phyloP scores from a whole-genome alignment of 2,113 vertebrate genomes.

The Pomatorhinus ruficollis region DNA sequence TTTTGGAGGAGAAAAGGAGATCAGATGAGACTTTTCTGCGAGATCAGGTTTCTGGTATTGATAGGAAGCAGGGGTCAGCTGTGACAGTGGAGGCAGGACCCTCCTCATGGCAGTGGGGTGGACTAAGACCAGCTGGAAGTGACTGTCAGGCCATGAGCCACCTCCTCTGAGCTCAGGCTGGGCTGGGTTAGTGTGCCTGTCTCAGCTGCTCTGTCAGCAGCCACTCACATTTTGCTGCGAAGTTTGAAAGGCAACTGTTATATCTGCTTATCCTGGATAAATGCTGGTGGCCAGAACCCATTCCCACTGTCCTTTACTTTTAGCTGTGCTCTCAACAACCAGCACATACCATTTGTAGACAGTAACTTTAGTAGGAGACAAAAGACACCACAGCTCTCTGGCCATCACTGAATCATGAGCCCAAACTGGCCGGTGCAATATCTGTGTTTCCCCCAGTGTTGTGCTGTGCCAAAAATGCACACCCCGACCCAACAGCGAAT shows the following conservation, averaged over 20 bases:
- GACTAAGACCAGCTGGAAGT: not conserved
- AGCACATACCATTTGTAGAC: not conserved
- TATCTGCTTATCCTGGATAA: not conserved
- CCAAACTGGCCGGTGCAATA: not conserved
- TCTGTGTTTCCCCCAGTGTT: accelerated
- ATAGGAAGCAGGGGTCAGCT: not conserved
- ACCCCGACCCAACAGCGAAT: not conserved
- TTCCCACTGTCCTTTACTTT: not conserved
- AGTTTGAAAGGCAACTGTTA: accelerated
- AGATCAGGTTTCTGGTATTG: not conserved
- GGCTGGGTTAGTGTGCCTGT: not conserved
- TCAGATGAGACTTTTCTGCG: not conserved
- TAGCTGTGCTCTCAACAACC: not conserved
- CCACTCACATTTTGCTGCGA: accelerated
- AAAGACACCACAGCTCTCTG: accelerated
- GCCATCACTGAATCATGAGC: accelerated
- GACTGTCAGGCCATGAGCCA: not conserved
- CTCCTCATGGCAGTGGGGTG: not conserved
- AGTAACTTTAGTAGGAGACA: not conserved
- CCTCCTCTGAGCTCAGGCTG: not conserved
- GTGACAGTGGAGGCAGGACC: not conserved
- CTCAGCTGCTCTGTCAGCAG: not conserved
- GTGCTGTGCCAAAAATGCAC: not conserved
- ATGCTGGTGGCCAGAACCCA: not conserved
- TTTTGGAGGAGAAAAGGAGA: not conserved